A percentile compares a stretch with the other conserved stretches of the same genome.
phyloP scores from a whole-genome alignment of 2,888 invertebrate genomes.

The Nemotelus nigrinus region DNA sequence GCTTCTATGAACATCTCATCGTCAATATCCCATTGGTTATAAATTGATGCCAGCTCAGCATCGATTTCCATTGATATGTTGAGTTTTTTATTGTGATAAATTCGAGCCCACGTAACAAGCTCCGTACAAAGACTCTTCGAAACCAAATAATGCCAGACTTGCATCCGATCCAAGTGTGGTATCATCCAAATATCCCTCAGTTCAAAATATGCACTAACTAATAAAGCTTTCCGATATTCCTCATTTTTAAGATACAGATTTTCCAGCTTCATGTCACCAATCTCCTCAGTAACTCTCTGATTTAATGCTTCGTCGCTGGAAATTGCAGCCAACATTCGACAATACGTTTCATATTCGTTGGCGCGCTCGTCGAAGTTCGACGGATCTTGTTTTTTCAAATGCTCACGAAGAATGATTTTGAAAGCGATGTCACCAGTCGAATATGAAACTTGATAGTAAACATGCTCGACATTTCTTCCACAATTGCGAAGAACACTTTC shows the following conservation, averaged over 20 bases:
- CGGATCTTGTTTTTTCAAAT: slow-evolving; percentile 69
- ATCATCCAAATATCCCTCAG: slow-evolving; percentile 58
- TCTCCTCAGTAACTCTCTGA: slow-evolving; percentile 50
- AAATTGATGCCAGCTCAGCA: slow-evolving; percentile 55
- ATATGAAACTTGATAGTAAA: slow-evolving; percentile 67
- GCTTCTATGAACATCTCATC: slow-evolving; percentile 61
- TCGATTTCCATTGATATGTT: background rate
- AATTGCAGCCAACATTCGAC: slow-evolving; percentile 58
- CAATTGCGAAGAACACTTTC: slow-evolving; percentile 60
- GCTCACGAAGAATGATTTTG: slow-evolving; percentile 74
- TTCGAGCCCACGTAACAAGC: slow-evolving; percentile 58
- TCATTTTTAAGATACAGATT: slow-evolving; percentile 60
- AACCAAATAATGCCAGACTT: slow-evolving; percentile 61
- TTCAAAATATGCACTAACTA: slow-evolving; percentile 62
- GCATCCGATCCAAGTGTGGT: slow-evolving; percentile 59
- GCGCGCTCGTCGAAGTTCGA: slow-evolving; percentile 56
- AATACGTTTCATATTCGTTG: slow-evolving; percentile 58
- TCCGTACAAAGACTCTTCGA: slow-evolving; percentile 54
- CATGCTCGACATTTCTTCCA: slow-evolving; percentile 59
- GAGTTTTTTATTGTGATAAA: slow-evolving; percentile 28
- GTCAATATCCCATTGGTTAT: slow-evolving; percentile 58
- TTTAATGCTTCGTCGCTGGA: slow-evolving; percentile 53
- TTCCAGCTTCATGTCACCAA: slow-evolving; percentile 59
- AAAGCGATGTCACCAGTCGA: slow-evolving; percentile 70
- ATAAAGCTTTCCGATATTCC: slow-evolving; percentile 56